Evolutionary conservation across 1,140 invertebrate species (phyloP), one percentile per base, ranked within the genome.

Genomic region (Adoxophyes honmai): DNA sequence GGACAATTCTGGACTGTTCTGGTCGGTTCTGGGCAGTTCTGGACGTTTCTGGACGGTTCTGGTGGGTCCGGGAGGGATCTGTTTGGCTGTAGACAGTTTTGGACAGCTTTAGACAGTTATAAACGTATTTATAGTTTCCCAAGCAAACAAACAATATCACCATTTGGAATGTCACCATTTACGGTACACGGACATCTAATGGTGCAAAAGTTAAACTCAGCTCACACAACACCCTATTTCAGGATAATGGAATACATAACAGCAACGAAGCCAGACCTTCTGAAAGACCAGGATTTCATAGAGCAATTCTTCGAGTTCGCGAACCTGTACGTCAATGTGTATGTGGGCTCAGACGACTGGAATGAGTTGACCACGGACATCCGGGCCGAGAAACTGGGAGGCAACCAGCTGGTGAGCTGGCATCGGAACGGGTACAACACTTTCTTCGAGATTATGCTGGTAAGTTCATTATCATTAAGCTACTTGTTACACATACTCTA

Each of bases 281-380:
- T n/a, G n/a, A n/a, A n/a, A n/a, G n/a, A n/a, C n/a, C 37, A 68
- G 14, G 73, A 78, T 0, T 83, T 80, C 35, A 44, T 86, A 0
- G 38, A 44, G 1, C 62, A 70, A 10, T 70, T 84, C 8, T 53
- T 82, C 0, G 54, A 60, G 0, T 55, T 60, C 15, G 34, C 42
- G 11, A 55, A 60, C 16, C 42, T 60, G 0, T 10, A 55, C 1
- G 18, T 35, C 0, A 60, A 60, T 9, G 55, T 55, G 14, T 39
- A 60, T 13, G 52, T 51, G 13, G 34, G 52, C 13, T 55, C 58
- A 0, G 51, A 54, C 38, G 52, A 60, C 9, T 60, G 58, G 58
- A 51, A 54, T n/a, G 58, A 60, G 6, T 38, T 60, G 34, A 51
- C 37, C 28, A 42, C 58, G 1, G 11, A 9, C 18, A 38, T 21